These are phyloP conservation scores for Periplaneta americana DNA, from an alignment of 1,140 invertebrate genomes.

Conservation along the genomic window DNA sequence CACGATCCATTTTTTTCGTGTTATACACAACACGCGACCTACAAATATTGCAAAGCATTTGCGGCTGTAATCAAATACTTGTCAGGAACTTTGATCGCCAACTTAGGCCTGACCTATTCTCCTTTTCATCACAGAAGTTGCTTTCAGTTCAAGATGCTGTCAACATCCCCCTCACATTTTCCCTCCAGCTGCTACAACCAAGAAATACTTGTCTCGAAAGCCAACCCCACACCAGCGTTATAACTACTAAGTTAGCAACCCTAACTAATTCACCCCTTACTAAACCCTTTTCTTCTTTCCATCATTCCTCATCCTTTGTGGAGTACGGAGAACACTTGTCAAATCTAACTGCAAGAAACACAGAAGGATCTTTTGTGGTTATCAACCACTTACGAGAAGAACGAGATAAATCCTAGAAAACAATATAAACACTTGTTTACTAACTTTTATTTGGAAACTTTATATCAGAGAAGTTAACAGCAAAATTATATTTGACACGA, in stretches of 20 bases:
- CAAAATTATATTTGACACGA: too few species aligned
- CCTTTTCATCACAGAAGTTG: too few species aligned
- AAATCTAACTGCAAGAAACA: too few species aligned
- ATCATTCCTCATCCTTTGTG: background rate
- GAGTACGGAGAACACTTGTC: background rate
- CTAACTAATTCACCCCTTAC: background rate
- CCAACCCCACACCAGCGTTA: background rate
- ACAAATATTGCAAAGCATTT: background rate
- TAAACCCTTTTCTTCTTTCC: background rate
- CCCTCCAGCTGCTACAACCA: background rate
- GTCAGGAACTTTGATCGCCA: background rate
- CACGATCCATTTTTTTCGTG: too few species aligned
- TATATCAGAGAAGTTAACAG: too few species aligned
- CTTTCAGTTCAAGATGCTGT: background rate
- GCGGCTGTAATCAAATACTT: background rate
- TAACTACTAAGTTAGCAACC: background rate
- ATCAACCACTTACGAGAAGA: too few species aligned
- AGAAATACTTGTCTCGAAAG: background rate
- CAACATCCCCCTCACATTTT: background rate
- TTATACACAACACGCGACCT: background rate
- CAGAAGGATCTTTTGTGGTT: too few species aligned
- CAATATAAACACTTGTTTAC: too few species aligned
- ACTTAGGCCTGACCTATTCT: background rate
- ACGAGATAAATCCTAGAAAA: too few species aligned
- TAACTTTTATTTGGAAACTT: too few species aligned